A percentile compares a stretch with the other conserved stretches of the same genome.
Evolutionary conservation across 2,888 invertebrate species (phyloP).

Genomic region (Caenorhabditis afra): DNA sequence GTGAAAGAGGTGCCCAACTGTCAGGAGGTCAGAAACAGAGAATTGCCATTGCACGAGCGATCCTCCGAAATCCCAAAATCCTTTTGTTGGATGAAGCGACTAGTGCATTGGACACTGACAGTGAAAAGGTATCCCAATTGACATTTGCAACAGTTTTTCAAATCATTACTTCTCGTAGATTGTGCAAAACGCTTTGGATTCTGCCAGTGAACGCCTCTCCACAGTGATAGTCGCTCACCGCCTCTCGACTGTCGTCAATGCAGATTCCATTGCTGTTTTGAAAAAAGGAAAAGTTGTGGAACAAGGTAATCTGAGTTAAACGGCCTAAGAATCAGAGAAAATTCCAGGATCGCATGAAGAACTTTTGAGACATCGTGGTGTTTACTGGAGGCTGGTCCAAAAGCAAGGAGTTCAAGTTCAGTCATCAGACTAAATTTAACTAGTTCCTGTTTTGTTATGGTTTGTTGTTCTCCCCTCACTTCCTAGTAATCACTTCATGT

Average conservation of each 20-base stretch:
- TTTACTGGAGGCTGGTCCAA: conserved; percentile 33
- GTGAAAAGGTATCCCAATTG: conserved; percentile 53
- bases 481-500: conserved; percentile 80
- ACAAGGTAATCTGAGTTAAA: conserved; percentile 21
- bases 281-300: conserved; percentile 76
- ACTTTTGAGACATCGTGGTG: conserved; percentile 7
- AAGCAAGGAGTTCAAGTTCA: conserved; percentile 24
- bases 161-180: conserved; percentile 83
- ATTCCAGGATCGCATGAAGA: conserved; percentile 38
- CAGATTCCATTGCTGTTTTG: conserved; percentile 82
- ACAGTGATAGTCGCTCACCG: conserved; percentile 82
- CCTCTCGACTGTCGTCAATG: conserved; percentile 82
- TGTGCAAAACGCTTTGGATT: conserved; percentile 83
- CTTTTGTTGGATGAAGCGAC: conserved; percentile 65
- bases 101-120: conserved; percentile 71
- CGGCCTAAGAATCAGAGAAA: neutral
- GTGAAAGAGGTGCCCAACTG: conserved; percentile 81
- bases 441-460: neutral
- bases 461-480: neutral
- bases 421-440: neutral
- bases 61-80: conserved; percentile 56
- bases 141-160: neutral
- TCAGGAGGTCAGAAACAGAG: conserved; percentile 82
- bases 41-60: conserved; percentile 82
- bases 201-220: conserved; percentile 81